Base-by-base conservation (phyloP, 2,797 vertebrate genomes). In the Acrossocheilus fasciatus region DNA sequence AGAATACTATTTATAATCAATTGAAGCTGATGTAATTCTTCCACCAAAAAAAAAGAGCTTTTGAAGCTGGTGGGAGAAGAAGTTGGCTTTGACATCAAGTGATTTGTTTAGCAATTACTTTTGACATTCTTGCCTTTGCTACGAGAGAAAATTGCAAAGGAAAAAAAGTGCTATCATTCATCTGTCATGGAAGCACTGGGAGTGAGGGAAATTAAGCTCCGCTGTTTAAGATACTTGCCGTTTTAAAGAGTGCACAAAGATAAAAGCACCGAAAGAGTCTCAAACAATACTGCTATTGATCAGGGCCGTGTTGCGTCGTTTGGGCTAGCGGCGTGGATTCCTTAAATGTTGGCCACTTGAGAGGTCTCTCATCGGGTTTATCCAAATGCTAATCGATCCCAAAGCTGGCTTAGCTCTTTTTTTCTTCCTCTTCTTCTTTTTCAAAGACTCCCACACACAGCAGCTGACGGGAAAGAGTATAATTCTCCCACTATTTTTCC, bases 341-440 rank as follows among this genome's bases (percentile, higher is more conserved):
- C 64, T 81, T 79, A 82, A 86, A 86, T 54, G 43, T 20, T 23
- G 57, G 69, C 92, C 90, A 92, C 88, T 91, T 92, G 90, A 92
- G 93, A 93, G 91, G 91, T 92, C 93, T 93, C 84, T 85, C 45
- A n/a, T 91, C 89, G 89, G 85, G 92, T 93, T 94, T 94, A 92
- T 95, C 93, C 93, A 93, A 95, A 95, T 94, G 94, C 93, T 95
- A 93, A 95, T 95, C 93, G 92, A 93, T 94, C 93, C 91, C 92
- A 93, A 93, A 92, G 93, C 92, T 90, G 91, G 91, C 90, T 91
- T 91, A 92, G 91, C 91, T 87, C 57, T 85, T 75, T 80, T 89
- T 86, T 91, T 14, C 91, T 91, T 94, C 93, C 92, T 93, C 92
- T 91, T 93, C 81, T 85, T 89, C 81, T 85, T 88, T 82, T 88